Evolutionary conservation across 2,113 vertebrate genomes (phyloP).

Genomic region (Thermophis baileyi): DNA sequence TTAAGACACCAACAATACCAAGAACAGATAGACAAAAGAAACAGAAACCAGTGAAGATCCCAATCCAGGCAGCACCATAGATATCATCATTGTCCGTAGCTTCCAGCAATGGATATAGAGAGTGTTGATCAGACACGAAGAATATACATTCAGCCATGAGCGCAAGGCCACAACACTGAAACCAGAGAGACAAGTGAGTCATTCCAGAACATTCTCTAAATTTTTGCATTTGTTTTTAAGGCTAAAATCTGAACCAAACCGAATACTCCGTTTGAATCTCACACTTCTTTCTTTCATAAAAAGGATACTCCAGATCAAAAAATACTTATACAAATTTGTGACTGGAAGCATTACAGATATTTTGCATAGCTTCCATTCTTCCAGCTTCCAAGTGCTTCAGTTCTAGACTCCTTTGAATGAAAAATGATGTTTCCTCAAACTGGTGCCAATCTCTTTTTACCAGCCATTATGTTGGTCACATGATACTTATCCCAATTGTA

Average conservation of each 20-base stretch:
- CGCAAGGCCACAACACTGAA: conserved; percentile 74
- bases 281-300: background rate
- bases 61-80: conserved; percentile 76
- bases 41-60: conserved; percentile 76
- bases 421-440: background rate
- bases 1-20: conserved; percentile 70
- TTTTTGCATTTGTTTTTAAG: background rate
- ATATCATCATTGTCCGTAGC: conserved; percentile 70
- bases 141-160: conserved; percentile 80
- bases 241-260: background rate
- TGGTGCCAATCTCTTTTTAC: background rate
- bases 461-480: background rate
- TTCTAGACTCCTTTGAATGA: background rate
- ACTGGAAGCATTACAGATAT: background rate
- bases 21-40: conserved; percentile 73
- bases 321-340: background rate
- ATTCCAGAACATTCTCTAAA: background rate
- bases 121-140: conserved; percentile 68
- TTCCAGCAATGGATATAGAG: conserved; percentile 68
- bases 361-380: background rate
- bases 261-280: background rate
- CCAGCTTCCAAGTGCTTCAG: background rate
- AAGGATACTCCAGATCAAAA: background rate
- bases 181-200: conserved; percentile 9
- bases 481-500: background rate